Base-by-base conservation (phyloP, 2,888 invertebrate genomes). In the Sinhomidia bicolor region DNA sequence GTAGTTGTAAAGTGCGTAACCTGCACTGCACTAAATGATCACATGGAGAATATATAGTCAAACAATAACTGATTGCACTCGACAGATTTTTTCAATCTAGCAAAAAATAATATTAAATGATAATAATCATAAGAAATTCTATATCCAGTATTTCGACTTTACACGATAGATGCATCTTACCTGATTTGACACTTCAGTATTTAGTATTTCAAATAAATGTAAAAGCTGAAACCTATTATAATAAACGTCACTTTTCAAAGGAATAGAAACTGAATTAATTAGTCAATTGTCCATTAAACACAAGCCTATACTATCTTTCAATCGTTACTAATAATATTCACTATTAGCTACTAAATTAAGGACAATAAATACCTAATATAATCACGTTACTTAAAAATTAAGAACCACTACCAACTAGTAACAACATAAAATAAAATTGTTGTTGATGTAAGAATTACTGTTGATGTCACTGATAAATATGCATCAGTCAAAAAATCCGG, bases 21-120 rank as follows among this genome's bases (percentile, higher is more conserved):
- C 26, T 60, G 20, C 41, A 68, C 68, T 36, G 41, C 68, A 68
- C 68, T 68, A 68, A 65, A 65, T 14, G n/a, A 32, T 32, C n/a
- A 32, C 32, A 65, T 60, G 9, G 3, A 54, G n/a, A 54, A 54
- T 54, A 60, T 60, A 60, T 23, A 23, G 20, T 60, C 10, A 23
- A 23, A 60, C 6, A 26, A 5, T 23, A 23, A n/a, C 12, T 60
- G 60, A 60, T 60, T 60, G 60, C 60, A 60, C 60, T 60, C 12
- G 6, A 12, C 23, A 60, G n/a, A 23, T 60, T 44, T 44, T 44
- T 51, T 51, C n/a, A n/a, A n/a, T 17, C 1, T n/a, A 51, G 51
- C 60, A 65, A 65, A 14, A 65, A 26, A n/a, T 65, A 32, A 60
- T 41, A 41, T 7, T 41, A 41, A n/a, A 41, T 41, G 10, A 41